phyloP scores from a whole-genome alignment of 2,888 invertebrate species.

The Acholoe squamosa region DNA sequence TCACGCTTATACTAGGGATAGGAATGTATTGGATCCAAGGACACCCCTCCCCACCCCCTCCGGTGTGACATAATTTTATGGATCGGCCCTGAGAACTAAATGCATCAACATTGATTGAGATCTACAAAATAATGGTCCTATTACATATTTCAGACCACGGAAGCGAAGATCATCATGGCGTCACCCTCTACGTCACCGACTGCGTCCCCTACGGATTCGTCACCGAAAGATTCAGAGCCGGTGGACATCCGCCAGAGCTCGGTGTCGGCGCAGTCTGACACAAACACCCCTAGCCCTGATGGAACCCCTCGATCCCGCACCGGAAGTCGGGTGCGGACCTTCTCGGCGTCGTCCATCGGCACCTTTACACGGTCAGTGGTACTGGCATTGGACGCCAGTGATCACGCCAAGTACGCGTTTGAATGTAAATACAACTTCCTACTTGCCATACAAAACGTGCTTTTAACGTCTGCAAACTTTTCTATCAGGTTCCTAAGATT shows the following conservation, averaged over 20 bases:
- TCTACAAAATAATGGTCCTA: no score
- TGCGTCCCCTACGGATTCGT: background rate
- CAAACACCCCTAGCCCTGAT: background rate
- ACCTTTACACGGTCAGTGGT: constrained; percentile 66
- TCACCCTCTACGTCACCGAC: background rate
- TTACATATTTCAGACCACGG: no score
- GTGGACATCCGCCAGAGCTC: constrained; percentile 1
- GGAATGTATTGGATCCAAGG: no score
- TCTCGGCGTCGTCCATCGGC: constrained; percentile 66
- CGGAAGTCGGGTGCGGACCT: constrained; percentile 35
- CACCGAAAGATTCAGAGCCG: background rate
- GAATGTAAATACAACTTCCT: constrained; percentile 67
- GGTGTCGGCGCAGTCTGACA: constrained; percentile 5
- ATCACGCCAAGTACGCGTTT: constrained; percentile 69
- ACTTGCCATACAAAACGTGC: no score
- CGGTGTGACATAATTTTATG: no score
- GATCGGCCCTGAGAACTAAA: no score
- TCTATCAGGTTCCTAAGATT: no score
- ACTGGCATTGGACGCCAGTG: constrained; percentile 70
- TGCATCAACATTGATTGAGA: no score
- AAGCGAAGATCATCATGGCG: background rate
- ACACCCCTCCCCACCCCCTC: no score
- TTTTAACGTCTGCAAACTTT: no score
- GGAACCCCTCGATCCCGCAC: background rate
- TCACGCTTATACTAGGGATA: no score